Conservation (phyloP, 2,113 vertebrate genomes). For the Dendropsophus ebraccatus region DNA sequence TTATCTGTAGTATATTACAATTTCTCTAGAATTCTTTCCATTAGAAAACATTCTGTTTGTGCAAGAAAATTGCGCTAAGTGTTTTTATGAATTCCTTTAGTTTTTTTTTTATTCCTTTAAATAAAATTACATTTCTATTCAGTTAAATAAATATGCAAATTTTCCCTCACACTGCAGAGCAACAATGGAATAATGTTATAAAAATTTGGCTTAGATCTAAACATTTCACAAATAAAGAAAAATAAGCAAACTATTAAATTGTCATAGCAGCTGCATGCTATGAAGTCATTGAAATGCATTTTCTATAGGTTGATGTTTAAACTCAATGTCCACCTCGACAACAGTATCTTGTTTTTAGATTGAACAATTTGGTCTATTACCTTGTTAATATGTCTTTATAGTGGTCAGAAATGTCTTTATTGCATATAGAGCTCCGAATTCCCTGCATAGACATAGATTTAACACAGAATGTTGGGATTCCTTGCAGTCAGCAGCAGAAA, state of each 20-base stretch:
- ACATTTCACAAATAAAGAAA: slow-evolving; percentile 16
- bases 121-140: slow-evolving; percentile 20
- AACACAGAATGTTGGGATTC: too few relatives aligned
- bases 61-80: slow-evolving; percentile 29
- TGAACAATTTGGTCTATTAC: neutral
- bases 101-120: slow-evolving; percentile 17
- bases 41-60: neutral
- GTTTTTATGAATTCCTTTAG: slow-evolving; percentile 5
- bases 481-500: too few relatives aligned
- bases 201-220: slow-evolving; percentile 11
- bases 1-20: neutral
- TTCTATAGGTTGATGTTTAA: neutral
- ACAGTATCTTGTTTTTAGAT: neutral
- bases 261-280: neutral
- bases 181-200: slow-evolving; percentile 19
- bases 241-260: slow-evolving; percentile 1
- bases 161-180: neutral
- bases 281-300: neutral
- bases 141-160: slow-evolving; percentile 37
- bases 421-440: neutral
- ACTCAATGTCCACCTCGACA: neutral
- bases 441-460: neutral
- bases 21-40: neutral
- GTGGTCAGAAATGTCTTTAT: neutral
- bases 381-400: neutral